Conservation (phyloP, 2,113 vertebrate species). For the Tachysurus vachellii region DNA sequence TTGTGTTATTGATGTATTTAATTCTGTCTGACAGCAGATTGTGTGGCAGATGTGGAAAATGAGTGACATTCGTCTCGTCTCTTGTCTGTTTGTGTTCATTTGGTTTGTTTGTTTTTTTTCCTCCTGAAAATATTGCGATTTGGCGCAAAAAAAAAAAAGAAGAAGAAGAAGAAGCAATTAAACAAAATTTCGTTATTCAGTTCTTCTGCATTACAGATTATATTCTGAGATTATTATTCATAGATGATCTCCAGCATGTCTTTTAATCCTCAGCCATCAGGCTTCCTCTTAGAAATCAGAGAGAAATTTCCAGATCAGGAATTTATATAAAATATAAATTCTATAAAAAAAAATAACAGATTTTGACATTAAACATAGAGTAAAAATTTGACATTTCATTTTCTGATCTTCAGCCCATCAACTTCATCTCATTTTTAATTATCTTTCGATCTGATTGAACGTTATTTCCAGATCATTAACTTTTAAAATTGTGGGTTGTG, state of each 20-base stretch:
- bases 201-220: not conserved
- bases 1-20: not conserved
- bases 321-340: not conserved
- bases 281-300: not conserved
- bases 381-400: not conserved
- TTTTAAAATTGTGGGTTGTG: not conserved
- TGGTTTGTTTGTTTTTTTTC: not conserved
- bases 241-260: too few relatives aligned
- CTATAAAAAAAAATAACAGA: not conserved
- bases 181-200: not conserved
- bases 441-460: not conserved
- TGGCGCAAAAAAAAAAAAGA: not conserved
- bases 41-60: not conserved
- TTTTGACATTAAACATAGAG: not conserved
- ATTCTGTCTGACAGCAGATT: not conserved
- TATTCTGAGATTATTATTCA: not conserved
- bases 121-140: not conserved
- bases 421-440: not conserved
- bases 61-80: not conserved
- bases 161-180: not conserved
- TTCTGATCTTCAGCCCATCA: not conserved
- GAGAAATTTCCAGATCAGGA: not conserved
- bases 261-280: too few relatives aligned
- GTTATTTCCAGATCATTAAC: not conserved
- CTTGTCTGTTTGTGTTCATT: not conserved